Conservation (phyloP, 2,888 invertebrate genomes). For the Pherbina coryleti region DNA sequence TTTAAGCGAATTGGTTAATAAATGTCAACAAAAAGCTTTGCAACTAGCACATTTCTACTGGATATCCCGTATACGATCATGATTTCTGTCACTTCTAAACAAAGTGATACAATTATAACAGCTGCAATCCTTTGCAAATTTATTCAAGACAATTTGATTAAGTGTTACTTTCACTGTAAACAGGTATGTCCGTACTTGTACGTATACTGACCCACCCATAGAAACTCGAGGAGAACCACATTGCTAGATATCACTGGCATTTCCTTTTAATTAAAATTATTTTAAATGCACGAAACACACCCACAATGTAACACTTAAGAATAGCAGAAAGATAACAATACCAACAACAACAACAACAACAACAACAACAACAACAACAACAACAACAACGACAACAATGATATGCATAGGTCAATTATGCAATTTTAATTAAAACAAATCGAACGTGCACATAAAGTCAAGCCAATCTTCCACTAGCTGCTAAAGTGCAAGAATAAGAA, state of each 20-base stretch:
- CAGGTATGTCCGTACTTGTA: too few relatives aligned
- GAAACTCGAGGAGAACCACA: background rate
- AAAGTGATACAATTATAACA: background rate
- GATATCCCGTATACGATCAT: too few relatives aligned
- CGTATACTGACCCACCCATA: slow-evolving; percentile 2
- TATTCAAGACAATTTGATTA: slow-evolving; percentile 2
- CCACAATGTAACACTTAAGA: slow-evolving; percentile 34
- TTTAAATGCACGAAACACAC: slow-evolving; percentile 27
- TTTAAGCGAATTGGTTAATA: too few relatives aligned
- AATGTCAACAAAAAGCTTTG: too few relatives aligned
- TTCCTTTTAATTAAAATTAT: slow-evolving; percentile 36
- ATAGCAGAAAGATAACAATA: background rate
- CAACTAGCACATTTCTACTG: too few relatives aligned
- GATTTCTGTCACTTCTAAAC: background rate
- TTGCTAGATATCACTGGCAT: slow-evolving; percentile 7
- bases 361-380: slow-evolving; percentile 12
- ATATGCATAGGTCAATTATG: slow-evolving; percentile 39
- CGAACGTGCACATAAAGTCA: slow-evolving; percentile 22
- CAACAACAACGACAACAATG: slow-evolving; percentile 16
- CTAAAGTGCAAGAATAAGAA: background rate
- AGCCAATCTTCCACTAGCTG: background rate
- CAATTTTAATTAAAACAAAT: slow-evolving; percentile 46
- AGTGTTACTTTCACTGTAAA: background rate
- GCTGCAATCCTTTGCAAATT: background rate
- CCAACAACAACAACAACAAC: too few relatives aligned